Percentiles rank a stretch among this genome's conserved stretches.
These are phyloP conservation scores for Mellilla xanthometata DNA, from an alignment of 2,888 invertebrate species.

Conservation along the genomic window DNA sequence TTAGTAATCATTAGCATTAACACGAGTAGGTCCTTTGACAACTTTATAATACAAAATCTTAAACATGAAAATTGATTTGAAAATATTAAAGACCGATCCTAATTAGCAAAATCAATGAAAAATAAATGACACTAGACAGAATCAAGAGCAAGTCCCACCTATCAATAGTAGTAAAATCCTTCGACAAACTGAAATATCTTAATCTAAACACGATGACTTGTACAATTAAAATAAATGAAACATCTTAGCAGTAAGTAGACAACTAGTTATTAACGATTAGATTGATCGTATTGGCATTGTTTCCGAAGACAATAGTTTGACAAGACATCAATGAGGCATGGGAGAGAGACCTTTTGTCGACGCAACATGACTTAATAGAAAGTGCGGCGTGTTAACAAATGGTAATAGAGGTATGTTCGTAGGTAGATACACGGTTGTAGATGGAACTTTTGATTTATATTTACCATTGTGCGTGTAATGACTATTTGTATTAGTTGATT, in stretches of 20 bases:
- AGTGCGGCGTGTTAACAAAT: constrained; percentile 21
- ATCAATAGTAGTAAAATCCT: no score
- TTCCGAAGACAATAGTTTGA: constrained; percentile 35
- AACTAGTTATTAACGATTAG: constrained; percentile 42
- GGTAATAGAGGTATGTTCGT: constrained; percentile 5
- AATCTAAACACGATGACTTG: constrained; percentile 5
- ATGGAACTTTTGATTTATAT: no score
- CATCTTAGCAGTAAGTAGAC: constrained; percentile 36
- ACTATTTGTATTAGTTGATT: no score
- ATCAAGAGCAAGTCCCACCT: no score
- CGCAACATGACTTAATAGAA: constrained; percentile 31
- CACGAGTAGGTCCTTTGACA: no score
- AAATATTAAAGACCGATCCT: no score
- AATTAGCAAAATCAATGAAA: no score
- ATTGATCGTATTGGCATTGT: constrained; percentile 46
- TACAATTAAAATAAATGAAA: constrained; percentile 33
- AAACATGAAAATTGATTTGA: no score
- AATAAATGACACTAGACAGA: no score
- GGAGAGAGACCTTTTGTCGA: constrained; percentile 37
- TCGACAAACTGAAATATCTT: not conserved
- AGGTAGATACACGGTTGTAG: not conserved
- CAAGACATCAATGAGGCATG: constrained; percentile 35
- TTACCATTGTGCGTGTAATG: no score
- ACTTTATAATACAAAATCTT: no score
- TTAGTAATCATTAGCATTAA: no score